Evolutionary conservation across 2,797 vertebrate genomes (phyloP), one percentile per base, ranked within the genome.

Genomic region (Hypotaenidia philippensis): DNA sequence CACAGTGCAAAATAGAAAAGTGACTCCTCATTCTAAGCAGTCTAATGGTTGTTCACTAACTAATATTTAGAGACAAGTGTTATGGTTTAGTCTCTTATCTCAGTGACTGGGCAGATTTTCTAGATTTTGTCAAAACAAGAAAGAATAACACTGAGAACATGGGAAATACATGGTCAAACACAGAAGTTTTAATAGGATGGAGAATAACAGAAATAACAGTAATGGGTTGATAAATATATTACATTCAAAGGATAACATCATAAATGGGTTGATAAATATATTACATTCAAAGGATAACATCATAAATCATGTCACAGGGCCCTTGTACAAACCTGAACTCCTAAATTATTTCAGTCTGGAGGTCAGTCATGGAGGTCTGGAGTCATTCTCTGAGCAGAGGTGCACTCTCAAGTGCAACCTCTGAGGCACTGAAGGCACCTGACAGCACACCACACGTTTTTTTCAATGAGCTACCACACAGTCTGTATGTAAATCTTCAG

Each of bases 371-470:
- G 15, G 44, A 82, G 11, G 6, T 75, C 19, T 80, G n/a, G 79
- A 87, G 18, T 20, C 52, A 36, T 31, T 12, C 11, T 52, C 25
- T 78, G 52, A 68, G 26, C 6, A 83, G 10, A 74, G 6, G 17
- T 36, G 9, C 16, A 17, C 4, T 32, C 26, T 31, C 12, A 63
- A 40, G 17, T 3, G 1, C 20, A 74, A 3, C 1, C 10, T 14
- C 14, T 22, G 16, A 15, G 5, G 17, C 6, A 36, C 32, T 80
- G 7, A 22, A 56, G 41, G 34, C 13, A 56, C 17, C 13, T 7
- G 13, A 83, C 14, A 52, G 8, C 15, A 6, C 3, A n/a, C 11
- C 66, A 20, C 3, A 36, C 0, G 1, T 6, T 11, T 70, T 80
- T 83, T 49, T 21, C 13, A 31, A 3, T 11, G 4, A 26, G 5